Evolutionary conservation across 2,888 invertebrate species (phyloP).

Genomic region (Coelinius sp.): DNA sequence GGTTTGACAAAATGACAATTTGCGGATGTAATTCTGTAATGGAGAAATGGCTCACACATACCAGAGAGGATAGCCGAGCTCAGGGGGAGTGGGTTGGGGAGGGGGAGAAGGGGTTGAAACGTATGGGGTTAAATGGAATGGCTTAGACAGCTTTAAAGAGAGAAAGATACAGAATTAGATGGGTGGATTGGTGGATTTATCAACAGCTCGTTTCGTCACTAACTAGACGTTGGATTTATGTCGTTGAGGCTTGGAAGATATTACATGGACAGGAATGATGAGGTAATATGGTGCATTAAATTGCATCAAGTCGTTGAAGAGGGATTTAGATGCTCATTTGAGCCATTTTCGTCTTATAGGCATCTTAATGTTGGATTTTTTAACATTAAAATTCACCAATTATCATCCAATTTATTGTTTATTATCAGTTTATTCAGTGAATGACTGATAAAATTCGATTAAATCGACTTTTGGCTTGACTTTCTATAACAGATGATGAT

Average conservation of each 20-base stretch:
- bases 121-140: conserved; percentile 35
- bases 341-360: conserved; percentile 6
- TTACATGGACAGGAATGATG: conserved; percentile 68
- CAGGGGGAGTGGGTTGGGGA: conserved; percentile 30
- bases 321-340: conserved; percentile 58
- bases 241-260: conserved; percentile 66
- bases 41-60: conserved; percentile 69
- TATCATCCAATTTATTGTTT: too few species aligned
- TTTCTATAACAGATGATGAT: not conserved
- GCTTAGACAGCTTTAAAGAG: conserved; percentile 42
- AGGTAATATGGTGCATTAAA: conserved; percentile 65
- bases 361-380: too few species aligned
- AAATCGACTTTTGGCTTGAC: too few species aligned
- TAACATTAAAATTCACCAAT: too few species aligned
- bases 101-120: conserved; percentile 37
- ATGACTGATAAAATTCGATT: too few species aligned
- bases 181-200: conserved; percentile 62
- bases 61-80: conserved; percentile 50
- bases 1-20: conserved; percentile 69
- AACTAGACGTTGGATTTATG: conserved; percentile 65
- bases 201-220: conserved; percentile 68
- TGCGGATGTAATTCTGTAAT: conserved; percentile 67
- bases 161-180: conserved; percentile 43
- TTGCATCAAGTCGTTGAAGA: conserved; percentile 66
- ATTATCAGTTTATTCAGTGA: too few species aligned